A percentile compares a stretch with the other conserved stretches of the same genome.
Evolutionary conservation across 2,888 invertebrate genomes (phyloP).

Genomic region (Torymus auratus): DNA sequence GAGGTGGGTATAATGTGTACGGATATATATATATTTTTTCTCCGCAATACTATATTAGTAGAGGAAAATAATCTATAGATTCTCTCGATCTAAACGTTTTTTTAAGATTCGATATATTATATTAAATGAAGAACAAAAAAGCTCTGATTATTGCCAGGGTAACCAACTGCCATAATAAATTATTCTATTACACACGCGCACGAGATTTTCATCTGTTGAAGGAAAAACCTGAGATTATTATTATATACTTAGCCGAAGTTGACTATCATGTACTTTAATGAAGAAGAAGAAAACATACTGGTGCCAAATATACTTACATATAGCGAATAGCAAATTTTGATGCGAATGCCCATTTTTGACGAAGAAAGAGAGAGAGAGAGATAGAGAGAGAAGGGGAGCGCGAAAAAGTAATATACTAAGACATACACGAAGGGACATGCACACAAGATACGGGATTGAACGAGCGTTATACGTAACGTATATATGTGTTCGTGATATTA

Average conservation of each 20-base stretch:
- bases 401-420: background rate
- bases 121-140: too few species aligned
- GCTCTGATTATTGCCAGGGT: too few species aligned
- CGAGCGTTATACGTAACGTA: background rate
- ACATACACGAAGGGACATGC: slow-evolving; percentile 13
- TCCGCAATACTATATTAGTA: too few species aligned
- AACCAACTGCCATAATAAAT: too few species aligned
- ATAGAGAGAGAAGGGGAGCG: background rate
- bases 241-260: slow-evolving; percentile 11
- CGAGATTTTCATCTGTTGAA: too few species aligned
- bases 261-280: slow-evolving; percentile 9
- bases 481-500: background rate
- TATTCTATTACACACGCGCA: too few species aligned
- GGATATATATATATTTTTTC: too few species aligned
- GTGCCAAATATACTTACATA: slow-evolving; percentile 12
- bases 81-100: too few species aligned
- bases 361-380: background rate
- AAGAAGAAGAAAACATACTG: background rate
- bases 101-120: too few species aligned
- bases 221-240: too few species aligned
- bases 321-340: slow-evolving; percentile 10
- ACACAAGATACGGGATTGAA: slow-evolving; percentile 41
- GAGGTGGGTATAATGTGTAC: too few species aligned
- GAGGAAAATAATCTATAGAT: too few species aligned
- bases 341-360: background rate